phyloP scores from a whole-genome alignment of 2,113 vertebrate species.

The Dipodomys spectabilis region DNA sequence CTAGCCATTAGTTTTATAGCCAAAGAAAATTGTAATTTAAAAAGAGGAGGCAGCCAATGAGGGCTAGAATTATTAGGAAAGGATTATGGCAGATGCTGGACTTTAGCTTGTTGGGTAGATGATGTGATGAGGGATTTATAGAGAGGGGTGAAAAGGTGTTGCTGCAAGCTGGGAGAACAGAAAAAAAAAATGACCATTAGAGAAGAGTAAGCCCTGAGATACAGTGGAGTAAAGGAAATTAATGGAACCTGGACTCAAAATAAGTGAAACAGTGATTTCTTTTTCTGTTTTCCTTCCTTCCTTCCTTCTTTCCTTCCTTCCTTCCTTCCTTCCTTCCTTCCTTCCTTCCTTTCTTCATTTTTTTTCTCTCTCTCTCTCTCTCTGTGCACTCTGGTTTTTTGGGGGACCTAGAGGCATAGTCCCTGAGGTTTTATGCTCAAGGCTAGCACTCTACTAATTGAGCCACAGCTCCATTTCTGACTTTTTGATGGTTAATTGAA shows the following conservation, averaged over 20 bases:
- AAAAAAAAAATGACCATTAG: neutral
- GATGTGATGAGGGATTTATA: constrained; percentile 4
- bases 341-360: no score
- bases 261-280: constrained; percentile 9
- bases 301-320: no score
- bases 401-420: no score
- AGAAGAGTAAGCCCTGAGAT: neutral
- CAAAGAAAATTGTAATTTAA: neutral
- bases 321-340: no score
- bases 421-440: no score
- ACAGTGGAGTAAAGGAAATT: neutral
- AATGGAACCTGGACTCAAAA: neutral
- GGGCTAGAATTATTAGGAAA: constrained; percentile 30
- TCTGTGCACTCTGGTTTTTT: no score
- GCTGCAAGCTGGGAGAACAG: neutral
- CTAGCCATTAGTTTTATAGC: constrained; percentile 18
- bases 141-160: neutral
- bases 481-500: no score
- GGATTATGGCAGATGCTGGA: neutral
- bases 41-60: neutral
- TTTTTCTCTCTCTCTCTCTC: no score
- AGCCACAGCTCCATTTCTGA: no score
- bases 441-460: no score
- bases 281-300: no score
- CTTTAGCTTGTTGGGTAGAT: constrained; percentile 14